phyloP scores from a whole-genome alignment of 2,888 invertebrate genomes.

The Arrhopalites spinosus region DNA sequence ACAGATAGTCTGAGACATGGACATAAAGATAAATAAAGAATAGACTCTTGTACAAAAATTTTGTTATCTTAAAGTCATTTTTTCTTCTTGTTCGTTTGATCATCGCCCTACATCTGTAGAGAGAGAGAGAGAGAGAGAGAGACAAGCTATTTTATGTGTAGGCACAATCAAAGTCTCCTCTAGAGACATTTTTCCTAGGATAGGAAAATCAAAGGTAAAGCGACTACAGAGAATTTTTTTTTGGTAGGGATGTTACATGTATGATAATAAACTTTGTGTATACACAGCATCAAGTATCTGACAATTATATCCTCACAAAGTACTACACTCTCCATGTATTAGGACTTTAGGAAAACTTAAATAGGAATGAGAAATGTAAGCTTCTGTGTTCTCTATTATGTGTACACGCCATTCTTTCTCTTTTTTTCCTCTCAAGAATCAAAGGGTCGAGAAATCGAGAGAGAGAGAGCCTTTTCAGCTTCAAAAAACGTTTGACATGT shows the following conservation, averaged over 20 bases:
- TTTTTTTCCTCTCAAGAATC: slow-evolving; percentile 32
- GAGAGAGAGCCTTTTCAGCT: slow-evolving; percentile 21
- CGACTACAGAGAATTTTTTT: neutral
- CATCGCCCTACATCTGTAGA: neutral
- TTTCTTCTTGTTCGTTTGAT: neutral
- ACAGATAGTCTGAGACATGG: neutral
- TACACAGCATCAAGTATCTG: too few relatives aligned
- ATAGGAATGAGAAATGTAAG: neutral
- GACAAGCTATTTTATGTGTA: neutral
- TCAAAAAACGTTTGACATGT: slow-evolving; percentile 28
- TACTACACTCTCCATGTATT: neutral
- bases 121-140: neutral
- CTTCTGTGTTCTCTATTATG: neutral
- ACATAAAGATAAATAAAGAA: too few relatives aligned
- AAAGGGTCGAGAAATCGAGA: slow-evolving; percentile 29
- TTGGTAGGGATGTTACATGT: too few relatives aligned
- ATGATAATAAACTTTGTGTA: too few relatives aligned
- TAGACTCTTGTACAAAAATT: neutral
- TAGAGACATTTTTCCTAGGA: neutral
- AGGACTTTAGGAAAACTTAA: too few relatives aligned
- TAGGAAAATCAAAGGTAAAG: neutral
- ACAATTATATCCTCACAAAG: neutral
- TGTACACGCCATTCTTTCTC: slow-evolving; percentile 1
- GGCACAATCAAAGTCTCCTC: neutral
- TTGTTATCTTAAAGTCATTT: slow-evolving; percentile 1